Evolutionary conservation across 2,797 vertebrate species (phyloP).

Genomic region (Phrynocephalus forsythii): DNA sequence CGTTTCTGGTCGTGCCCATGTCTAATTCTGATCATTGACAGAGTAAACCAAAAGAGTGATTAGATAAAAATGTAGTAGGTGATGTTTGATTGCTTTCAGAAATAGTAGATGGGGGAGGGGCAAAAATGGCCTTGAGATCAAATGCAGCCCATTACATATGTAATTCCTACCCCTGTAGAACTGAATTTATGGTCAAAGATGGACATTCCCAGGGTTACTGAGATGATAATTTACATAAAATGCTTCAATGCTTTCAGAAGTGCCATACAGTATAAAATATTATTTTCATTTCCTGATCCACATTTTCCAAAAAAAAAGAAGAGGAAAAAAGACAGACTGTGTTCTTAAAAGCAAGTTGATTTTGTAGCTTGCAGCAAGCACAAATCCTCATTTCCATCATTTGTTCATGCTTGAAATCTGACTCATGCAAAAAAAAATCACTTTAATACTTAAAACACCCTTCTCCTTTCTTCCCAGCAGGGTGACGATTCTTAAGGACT

Average conservation of each 20-base stretch:
- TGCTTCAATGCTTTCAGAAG: background rate
- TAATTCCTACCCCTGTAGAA: background rate
- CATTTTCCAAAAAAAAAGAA: background rate
- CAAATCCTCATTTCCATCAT: slow-evolving; percentile 20
- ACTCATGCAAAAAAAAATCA: slow-evolving; percentile 41
- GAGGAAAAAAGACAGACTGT: no score
- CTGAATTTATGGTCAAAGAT: background rate
- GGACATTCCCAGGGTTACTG: background rate
- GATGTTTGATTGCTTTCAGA: background rate
- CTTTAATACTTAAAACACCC: slow-evolving; percentile 58
- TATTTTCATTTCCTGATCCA: background rate
- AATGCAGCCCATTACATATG: no score
- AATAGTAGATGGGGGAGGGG: background rate
- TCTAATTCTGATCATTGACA: background rate
- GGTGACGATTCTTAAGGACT: slow-evolving; percentile 50
- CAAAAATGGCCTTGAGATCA: background rate
- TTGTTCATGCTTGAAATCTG: slow-evolving; percentile 39
- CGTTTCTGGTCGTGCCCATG: no score
- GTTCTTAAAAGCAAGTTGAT: background rate
- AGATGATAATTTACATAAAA: background rate
- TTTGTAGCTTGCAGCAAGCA: background rate
- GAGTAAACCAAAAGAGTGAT: background rate
- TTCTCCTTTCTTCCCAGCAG: slow-evolving; percentile 62
- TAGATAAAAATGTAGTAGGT: background rate
- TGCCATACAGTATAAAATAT: background rate